Conservation (phyloP, 2,113 vertebrate species). For the Atlantisia rogersi region DNA sequence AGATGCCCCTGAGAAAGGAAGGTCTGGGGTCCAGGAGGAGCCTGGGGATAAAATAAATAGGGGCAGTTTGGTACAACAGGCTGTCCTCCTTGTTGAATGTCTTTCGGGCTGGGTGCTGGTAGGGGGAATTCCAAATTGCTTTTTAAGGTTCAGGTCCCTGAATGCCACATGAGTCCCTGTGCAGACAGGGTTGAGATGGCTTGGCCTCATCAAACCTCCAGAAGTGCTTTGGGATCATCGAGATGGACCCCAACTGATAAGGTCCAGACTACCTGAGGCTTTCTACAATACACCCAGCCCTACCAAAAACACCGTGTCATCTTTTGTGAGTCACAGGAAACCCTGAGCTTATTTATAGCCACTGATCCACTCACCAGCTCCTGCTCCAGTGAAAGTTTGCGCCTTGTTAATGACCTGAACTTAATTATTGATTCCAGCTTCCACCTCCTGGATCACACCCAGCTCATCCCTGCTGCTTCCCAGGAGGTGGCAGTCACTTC, state of each 20-base stretch:
- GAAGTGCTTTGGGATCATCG: not conserved
- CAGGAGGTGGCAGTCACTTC: not conserved
- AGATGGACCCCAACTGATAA: not conserved
- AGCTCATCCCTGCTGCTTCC: not conserved
- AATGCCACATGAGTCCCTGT: not conserved
- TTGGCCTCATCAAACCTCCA: not conserved
- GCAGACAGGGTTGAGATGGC: not conserved
- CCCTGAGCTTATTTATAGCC: not conserved
- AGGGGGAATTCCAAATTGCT: not conserved
- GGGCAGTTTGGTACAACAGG: not conserved
- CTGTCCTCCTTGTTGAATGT: not conserved
- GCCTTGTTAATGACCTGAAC: not conserved
- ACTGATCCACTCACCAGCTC: not conserved
- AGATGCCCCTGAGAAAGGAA: not conserved
- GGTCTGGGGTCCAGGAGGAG: not conserved
- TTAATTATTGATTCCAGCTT: not conserved
- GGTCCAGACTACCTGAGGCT: not conserved
- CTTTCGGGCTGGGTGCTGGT: not conserved
- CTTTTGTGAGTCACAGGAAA: not conserved
- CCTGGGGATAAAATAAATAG: not conserved
- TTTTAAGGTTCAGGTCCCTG: not conserved
- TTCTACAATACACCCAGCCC: not conserved
- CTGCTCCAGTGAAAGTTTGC: not conserved
- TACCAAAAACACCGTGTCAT: not conserved
- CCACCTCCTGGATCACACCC: not conserved